Evolutionary conservation across 2,113 vertebrate species (phyloP).

Genomic region (Leucoraja erinaceus): DNA sequence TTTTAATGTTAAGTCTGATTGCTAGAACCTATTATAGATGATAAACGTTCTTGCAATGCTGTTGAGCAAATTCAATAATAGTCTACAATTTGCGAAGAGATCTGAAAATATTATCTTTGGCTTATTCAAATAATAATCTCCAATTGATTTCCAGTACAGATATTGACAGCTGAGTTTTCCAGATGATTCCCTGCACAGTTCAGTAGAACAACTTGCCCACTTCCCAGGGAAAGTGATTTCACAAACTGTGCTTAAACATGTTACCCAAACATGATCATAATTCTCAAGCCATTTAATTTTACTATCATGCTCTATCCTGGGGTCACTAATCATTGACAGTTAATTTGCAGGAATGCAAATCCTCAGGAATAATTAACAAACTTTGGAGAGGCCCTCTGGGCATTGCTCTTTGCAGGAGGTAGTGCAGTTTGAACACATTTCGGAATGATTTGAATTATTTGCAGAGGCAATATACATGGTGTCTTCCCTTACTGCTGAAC

Average conservation of each 20-base stretch:
- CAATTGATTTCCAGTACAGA: neutral
- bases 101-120: neutral
- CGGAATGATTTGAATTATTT: neutral
- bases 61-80: neutral
- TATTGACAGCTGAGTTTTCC: neutral
- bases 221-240: neutral
- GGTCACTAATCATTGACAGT: neutral
- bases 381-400: neutral
- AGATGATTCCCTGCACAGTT: neutral
- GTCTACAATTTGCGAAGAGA: neutral
- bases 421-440: neutral
- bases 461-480: neutral
- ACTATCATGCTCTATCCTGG: neutral
- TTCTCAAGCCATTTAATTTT: constrained; percentile 9
- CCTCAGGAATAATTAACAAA: constrained; percentile 14
- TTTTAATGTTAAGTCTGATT: neutral
- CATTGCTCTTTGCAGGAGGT: neutral
- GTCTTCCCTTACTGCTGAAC: neutral
- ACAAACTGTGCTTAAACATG: neutral
- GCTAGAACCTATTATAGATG: neutral
- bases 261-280: neutral
- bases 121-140: neutral
- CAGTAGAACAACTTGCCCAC: neutral
- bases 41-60: neutral
- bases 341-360: constrained; percentile 2